Conservation (phyloP, 2,888 invertebrate genomes). For the Ernsta delagoae region DNA sequence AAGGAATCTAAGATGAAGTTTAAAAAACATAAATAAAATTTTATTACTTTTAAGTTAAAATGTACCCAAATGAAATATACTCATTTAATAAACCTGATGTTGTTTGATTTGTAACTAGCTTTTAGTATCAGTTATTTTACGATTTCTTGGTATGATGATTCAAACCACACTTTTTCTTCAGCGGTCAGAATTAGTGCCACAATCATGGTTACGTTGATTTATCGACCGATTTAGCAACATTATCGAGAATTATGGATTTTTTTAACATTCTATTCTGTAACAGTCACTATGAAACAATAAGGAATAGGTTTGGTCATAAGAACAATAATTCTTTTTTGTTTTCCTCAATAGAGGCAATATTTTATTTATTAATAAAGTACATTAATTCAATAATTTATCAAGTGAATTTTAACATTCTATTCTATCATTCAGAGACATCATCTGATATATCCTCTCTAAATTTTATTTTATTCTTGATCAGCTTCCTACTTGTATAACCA, state of each 20-base stretch:
- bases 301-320: no score
- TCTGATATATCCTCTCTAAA: conserved; percentile 71
- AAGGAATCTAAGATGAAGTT: conserved; percentile 62
- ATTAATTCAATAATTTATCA: background rate
- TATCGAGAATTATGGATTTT: no score
- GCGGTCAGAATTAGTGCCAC: no score
- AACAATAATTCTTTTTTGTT: no score
- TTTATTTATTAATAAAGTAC: background rate
- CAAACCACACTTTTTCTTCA: no score
- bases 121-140: no score
- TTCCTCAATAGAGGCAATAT: background rate
- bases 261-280: no score
- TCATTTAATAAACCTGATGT: background rate
- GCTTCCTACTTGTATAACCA: conserved; percentile 53
- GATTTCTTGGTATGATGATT: no score
- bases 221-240: no score
- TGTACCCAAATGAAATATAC: background rate
- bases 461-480: conserved; percentile 68
- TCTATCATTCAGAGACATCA: conserved; percentile 61
- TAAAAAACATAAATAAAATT: conserved; percentile 55
- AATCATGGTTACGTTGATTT: no score
- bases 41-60: conserved; percentile 33
- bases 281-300: no score
- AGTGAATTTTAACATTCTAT: background rate
- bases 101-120: background rate